Base-by-base conservation (phyloP, 2,888 invertebrate genomes). In the Melinopterus prodromus region DNA sequence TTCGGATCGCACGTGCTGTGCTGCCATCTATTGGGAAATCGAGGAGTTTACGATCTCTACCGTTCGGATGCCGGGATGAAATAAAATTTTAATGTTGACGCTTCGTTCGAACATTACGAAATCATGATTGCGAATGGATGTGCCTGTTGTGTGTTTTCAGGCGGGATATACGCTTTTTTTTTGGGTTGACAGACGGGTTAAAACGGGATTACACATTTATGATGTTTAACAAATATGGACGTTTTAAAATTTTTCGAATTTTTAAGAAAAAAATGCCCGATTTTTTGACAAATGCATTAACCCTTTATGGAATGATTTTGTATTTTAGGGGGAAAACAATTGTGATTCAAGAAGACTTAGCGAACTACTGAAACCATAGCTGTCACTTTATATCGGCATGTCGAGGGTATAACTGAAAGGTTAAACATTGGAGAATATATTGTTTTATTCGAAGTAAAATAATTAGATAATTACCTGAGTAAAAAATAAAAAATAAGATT, bases 1-100 rank as follows among this genome's bases (percentile, higher is more conserved):
- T 26, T 26, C 26, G 53, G 7, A 53, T 53, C 53, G 53, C 53
- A 53, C 53, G 53, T 53, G 53, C 7, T 53, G 9, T 53, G 53
- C 53, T 53, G 53, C 53, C 53, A 53, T 53, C 53, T 53, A 53
- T 53, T 53, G 53, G 53, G 53, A 53, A 53, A 53, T 53, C 53
- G 53, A 1, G 12, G 12, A 12, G 53, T 53, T 53, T 53, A 53
- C 53, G 53, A 53, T 7, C 53, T 53, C 12, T 26, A 26, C 26
- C 26, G 26, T 26, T 53, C 12, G 9, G 9, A 2, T 12, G 5
- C 53, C 12, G 53, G 53, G 53, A 53, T 4, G 12, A 53, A 53
- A 53, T 53, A 53, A 53, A 53, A 53, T 53, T 53, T 53, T 53
- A 53, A 53, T 53, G 53, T 12, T 7, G 53, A 53, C 53, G 53